phyloP scores from a whole-genome alignment of 1,140 invertebrate species.

The Oreohelix idahoensis region DNA sequence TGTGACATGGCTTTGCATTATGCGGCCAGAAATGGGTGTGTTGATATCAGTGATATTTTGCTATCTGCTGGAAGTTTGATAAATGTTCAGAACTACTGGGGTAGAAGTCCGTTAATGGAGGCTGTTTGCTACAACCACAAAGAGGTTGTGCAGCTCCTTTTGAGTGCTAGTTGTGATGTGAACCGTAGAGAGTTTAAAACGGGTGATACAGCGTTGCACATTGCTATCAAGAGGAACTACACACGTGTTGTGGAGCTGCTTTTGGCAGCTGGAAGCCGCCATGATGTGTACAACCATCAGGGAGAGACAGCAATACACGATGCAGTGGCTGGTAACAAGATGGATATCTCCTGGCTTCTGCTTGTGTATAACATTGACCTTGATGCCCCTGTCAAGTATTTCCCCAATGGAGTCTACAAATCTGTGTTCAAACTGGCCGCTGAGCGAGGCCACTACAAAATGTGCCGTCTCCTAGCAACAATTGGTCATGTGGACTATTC shows the following conservation, averaged over 20 bases:
- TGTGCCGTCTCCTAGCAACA: conserved; percentile 66
- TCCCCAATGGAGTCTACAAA: conserved; percentile 68
- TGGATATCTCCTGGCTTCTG: conserved; percentile 68
- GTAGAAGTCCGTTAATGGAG: conserved; percentile 72
- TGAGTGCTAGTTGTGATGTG: conserved; percentile 67
- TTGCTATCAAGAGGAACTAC: conserved; percentile 75
- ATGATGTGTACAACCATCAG: conserved; percentile 72
- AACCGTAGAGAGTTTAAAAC: conserved; percentile 71
- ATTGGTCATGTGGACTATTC: conserved; percentile 68
- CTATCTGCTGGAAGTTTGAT: conserved; percentile 66
- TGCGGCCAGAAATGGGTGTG: conserved; percentile 69
- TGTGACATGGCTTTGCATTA: conserved; percentile 93
- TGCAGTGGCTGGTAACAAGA: conserved; percentile 68
- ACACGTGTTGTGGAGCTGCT: conserved; percentile 77
- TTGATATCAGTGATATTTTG: conserved; percentile 67
- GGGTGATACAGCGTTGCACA: conserved; percentile 74
- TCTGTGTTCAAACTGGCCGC: conserved; percentile 70
- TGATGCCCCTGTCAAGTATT: conserved; percentile 71
- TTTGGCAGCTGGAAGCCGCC: conserved; percentile 72
- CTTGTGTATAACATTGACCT: conserved; percentile 70
- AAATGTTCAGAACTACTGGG: conserved; percentile 73
- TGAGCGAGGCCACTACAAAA: conserved; percentile 69
- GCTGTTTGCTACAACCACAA: conserved; percentile 73
- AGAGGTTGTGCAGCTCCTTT: conserved; percentile 65
- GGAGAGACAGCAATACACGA: conserved; percentile 71